Evolutionary conservation across 2,888 invertebrate species (phyloP).

Genomic region (Sycophila texana): DNA sequence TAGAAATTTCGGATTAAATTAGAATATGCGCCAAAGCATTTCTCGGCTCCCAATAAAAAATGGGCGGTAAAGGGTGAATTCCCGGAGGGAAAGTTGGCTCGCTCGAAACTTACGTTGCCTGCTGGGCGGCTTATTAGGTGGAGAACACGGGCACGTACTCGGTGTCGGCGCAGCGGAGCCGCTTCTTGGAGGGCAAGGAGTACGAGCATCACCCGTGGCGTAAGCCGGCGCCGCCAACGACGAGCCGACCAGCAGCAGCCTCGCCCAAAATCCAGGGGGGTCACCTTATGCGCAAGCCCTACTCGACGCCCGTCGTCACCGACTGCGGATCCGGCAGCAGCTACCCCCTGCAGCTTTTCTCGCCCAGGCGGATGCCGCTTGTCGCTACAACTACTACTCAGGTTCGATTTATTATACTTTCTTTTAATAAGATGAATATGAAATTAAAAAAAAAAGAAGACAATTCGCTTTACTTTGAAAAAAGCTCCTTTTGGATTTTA

Average conservation of each 20-base stretch:
- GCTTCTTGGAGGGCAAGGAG: background rate
- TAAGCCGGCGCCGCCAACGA: slow-evolving; percentile 50
- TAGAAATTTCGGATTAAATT: too few relatives aligned
- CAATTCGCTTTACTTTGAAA: too few relatives aligned
- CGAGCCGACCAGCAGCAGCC: slow-evolving; percentile 25
- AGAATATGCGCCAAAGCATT: too few relatives aligned
- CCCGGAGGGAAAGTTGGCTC: too few relatives aligned
- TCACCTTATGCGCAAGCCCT: slow-evolving; percentile 40
- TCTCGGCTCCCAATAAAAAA: too few relatives aligned
- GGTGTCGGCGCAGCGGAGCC: slow-evolving; percentile 26
- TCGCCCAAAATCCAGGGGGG: slow-evolving; percentile 31
- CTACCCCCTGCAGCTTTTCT: slow-evolving; percentile 49
- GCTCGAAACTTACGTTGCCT: too few relatives aligned
- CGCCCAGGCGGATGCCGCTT: slow-evolving; percentile 49
- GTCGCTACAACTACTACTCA: slow-evolving; percentile 48
- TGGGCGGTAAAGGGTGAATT: too few relatives aligned
- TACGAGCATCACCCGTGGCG: slow-evolving; percentile 46
- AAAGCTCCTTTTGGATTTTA: too few relatives aligned
- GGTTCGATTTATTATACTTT: slow-evolving; percentile 1
- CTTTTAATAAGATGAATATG: background rate
- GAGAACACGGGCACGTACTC: slow-evolving; percentile 44
- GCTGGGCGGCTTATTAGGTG: background rate
- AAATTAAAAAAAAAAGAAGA: too few relatives aligned
- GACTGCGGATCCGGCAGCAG: background rate
- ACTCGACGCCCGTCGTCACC: slow-evolving; percentile 14